Evolutionary conservation across 2,888 invertebrate species (phyloP).

Genomic region (Trichopoda pennipes): DNA sequence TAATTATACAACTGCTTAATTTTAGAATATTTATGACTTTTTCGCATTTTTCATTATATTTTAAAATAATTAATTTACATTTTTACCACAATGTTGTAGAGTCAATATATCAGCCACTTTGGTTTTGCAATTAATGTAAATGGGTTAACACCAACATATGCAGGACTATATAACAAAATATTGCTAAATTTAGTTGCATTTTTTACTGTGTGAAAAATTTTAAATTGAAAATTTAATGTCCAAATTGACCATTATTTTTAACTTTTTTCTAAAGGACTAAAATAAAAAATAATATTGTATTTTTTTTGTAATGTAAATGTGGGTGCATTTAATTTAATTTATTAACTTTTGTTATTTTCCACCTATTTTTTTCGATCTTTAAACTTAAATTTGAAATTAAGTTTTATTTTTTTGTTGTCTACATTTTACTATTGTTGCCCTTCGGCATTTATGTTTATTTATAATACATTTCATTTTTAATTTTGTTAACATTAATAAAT

Average conservation of each 20-base stretch:
- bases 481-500: constrained; percentile 54
- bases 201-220: constrained; percentile 15
- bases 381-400: constrained; percentile 32
- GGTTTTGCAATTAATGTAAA: constrained; percentile 45
- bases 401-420: constrained; percentile 22
- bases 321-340: constrained; percentile 23
- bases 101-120: constrained; percentile 50
- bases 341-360: constrained; percentile 5
- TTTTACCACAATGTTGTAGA: constrained; percentile 38
- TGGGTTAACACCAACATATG: constrained; percentile 52
- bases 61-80: constrained; percentile 53
- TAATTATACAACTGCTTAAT: constrained; percentile 10
- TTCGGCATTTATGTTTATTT: constrained; percentile 32
- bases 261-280: neutral
- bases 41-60: constrained; percentile 8
- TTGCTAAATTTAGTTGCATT: constrained; percentile 12
- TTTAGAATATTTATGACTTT: constrained; percentile 28
- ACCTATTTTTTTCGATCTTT: neutral
- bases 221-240: constrained; percentile 1
- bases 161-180: constrained; percentile 16
- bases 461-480: constrained; percentile 40
- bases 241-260: neutral
- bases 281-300: constrained; percentile 7
- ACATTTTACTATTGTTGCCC: neutral
- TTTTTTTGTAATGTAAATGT: constrained; percentile 40